These are phyloP conservation scores for Agriopis aurantiaria DNA, from an alignment of 2,888 invertebrate species.

Conservation along the genomic window DNA sequence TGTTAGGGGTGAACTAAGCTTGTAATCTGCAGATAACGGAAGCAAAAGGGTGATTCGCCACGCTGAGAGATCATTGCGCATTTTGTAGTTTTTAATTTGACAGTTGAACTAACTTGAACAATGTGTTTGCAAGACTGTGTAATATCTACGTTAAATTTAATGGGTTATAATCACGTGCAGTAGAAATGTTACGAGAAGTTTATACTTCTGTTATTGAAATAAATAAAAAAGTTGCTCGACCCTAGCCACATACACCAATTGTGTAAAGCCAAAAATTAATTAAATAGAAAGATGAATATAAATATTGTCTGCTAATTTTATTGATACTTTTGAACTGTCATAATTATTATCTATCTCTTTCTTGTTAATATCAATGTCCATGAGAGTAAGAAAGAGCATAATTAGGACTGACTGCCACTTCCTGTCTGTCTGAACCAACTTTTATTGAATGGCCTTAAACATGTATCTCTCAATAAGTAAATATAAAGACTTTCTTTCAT, in stretches of 20 bases:
- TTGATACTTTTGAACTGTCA: too few relatives aligned
- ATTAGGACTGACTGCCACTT: too few relatives aligned
- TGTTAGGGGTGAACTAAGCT: slow-evolving; percentile 15
- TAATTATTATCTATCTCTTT: too few relatives aligned
- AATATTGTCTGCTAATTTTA: too few relatives aligned
- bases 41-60: slow-evolving; percentile 69
- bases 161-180: neutral
- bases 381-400: too few relatives aligned
- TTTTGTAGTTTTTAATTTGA: slow-evolving; percentile 46
- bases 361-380: too few relatives aligned
- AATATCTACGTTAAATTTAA: slow-evolving; percentile 12
- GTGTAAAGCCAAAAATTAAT: too few relatives aligned
- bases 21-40: slow-evolving; percentile 36
- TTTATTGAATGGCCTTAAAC: neutral
- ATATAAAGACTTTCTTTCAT: slow-evolving; percentile 26
- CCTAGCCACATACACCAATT: too few relatives aligned
- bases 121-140: slow-evolving; percentile 16
- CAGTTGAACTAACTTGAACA: slow-evolving; percentile 34
- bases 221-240: too few relatives aligned
- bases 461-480: neutral
- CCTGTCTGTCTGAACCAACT: neutral
- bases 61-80: slow-evolving; percentile 68
- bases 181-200: neutral
- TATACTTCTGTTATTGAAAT: neutral
- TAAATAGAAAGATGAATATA: too few relatives aligned